Percentiles rank a stretch among this genome's conserved stretches.
phyloP scores from a whole-genome alignment of 2,888 invertebrate genomes.

The Copidosoma aretas region DNA sequence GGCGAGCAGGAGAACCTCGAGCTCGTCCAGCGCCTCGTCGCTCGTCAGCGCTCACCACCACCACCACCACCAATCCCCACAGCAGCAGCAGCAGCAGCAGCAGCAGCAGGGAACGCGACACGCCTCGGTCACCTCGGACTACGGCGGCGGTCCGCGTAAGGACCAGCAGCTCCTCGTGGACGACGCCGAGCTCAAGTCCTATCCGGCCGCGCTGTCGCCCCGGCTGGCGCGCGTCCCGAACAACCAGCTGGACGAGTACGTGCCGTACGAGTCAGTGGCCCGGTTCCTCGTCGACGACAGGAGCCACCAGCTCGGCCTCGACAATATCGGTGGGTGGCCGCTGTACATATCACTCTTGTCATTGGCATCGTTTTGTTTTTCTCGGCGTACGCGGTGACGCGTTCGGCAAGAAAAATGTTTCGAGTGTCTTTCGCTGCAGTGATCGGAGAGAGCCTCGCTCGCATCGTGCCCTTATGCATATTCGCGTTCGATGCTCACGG shows the following conservation, averaged over 20 bases:
- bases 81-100: not conserved
- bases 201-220: constrained; percentile 22
- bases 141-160: constrained; percentile 34
- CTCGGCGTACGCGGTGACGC: too few species aligned
- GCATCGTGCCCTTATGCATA: too few species aligned
- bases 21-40: constrained; percentile 38
- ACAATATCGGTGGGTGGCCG: constrained; percentile 46
- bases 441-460: too few species aligned
- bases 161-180: constrained; percentile 22
- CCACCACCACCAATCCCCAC: not conserved
- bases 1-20: constrained; percentile 25
- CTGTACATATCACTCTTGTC: not conserved
- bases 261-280: constrained; percentile 57
- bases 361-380: too few species aligned
- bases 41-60: too few species aligned
- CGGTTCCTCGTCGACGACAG: constrained; percentile 53
- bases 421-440: too few species aligned
- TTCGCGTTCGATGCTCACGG: too few species aligned
- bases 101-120: not conserved
- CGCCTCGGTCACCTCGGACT: constrained; percentile 33
- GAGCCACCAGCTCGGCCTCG: constrained; percentile 41
- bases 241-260: constrained; percentile 54
- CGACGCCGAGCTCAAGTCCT: constrained; percentile 31
- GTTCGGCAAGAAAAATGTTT: not conserved
- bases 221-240: constrained; percentile 37